Base-by-base conservation (phyloP, 2,113 vertebrate genomes). In the Saguinus imperator region DNA sequence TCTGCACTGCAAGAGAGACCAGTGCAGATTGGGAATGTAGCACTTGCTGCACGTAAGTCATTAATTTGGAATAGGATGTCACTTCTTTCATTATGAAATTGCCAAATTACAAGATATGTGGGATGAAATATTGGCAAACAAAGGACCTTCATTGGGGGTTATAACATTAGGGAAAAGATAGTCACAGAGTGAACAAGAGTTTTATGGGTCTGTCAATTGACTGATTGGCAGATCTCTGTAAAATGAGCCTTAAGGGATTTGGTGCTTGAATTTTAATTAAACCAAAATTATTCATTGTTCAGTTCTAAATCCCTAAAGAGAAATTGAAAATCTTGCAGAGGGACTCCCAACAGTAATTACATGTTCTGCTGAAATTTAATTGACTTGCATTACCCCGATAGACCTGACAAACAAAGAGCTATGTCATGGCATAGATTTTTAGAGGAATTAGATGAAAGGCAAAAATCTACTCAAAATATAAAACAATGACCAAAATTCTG, bases 261-360 rank as follows among this genome's bases (percentile, higher is more conserved):
- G 66, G 96, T 57, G 12, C 52, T 96, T 96, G 85, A 98, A 96
- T 97, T 98, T 98, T 97, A 98, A 98, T 98, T 98, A 88, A 97
- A 95, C 64, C 94, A 92, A 98, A 97, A 97, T 96, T 94, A 96
- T 95, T 97, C 91, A 86, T 81, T 97, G 57, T 91, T 98, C 40
- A 48, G 89, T 97, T 96, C 93, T 93, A 92, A 97, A 92, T 96
- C 58, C 66, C 40, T 96, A 68, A 97, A 97, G 92, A 96, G 57
- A 96, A 96, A 96, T 4, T 75, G 11, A 95, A 96, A 87, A 11
- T 93, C 57, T 95, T 97, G 73, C 89, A 92, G 45, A 95, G 93
- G 88, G 57, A 96, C 96, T 92, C 79, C 70, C 85, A 79, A 45
- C 8, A 52, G 35, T 97, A 96, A 97, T 94, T 97, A 88, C 45